Base-by-base conservation (phyloP, 2,888 invertebrate genomes). In the Dryobotodes eremita region DNA sequence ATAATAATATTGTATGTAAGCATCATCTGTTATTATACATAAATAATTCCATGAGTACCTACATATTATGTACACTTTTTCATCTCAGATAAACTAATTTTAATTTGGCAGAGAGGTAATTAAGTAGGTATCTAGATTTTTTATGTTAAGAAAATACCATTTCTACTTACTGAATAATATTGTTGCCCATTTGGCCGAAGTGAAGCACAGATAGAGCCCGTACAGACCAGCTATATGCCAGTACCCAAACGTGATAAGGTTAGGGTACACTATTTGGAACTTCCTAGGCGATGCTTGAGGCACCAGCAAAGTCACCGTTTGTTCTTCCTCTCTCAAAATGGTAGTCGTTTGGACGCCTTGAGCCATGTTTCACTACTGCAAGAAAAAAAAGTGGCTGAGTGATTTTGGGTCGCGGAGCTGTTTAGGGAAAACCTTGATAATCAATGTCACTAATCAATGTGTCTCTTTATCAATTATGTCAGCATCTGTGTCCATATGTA, bases 221-320 rank as follows among this genome's bases (percentile, higher is more conserved):
- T 94, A 94, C 0, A 92, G 13, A 0, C 83, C 92, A 15, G 92
- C 91, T 17, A 92, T n/a, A 71, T 94, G 92, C 89, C 90, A 87
- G 68, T 92, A 93, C 0, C 83, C 73, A 72, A 92, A 92, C 0
- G 88, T 89, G 1, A 93, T 0, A 15, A 94, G 23, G 79, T 93
- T 93, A 1, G 11, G 26, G 70, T 93, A 92, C 15, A 93, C 86
- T 59, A 92, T 88, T 64, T 92, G 62, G 68, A 85, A 91, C 64
- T 91, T 88, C 48, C 91, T 87, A 0, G 92, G 90, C 2, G 76
- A 69, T 4, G 87, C 84, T 70, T 89, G 80, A 2, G 89, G 85
- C 8, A 79, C 75, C 31, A 80, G 65, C 11, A 80, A n/a, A 1
- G 84, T 79, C 53, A 86, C 72, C 31, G 72, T n/a, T 26, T 46